Evolutionary conservation across 2,888 invertebrate species (phyloP), one percentile per base, ranked within the genome.

Genomic region (Lutraria lutraria): DNA sequence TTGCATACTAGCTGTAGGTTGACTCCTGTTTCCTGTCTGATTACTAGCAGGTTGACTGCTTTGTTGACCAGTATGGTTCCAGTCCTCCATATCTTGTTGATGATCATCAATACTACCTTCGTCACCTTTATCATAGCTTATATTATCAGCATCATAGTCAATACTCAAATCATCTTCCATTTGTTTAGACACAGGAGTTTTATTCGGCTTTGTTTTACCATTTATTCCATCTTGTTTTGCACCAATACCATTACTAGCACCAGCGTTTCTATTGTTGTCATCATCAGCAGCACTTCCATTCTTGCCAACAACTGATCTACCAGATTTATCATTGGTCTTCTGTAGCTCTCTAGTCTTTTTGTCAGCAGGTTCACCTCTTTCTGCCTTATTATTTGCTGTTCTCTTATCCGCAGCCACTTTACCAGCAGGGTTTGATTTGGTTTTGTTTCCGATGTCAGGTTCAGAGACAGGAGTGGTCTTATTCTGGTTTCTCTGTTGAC

Each of bases 111-210:
- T 43, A 76, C 34, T 34, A 13, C 10, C 25, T 31, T 76, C 34
- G 31, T 76, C 76, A 76, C 29, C 72, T 25, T 8, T 25, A 72
- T 25, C 72, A 29, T 72, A n/a, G 25, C 29, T 25, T 13, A n/a
- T 25, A 72, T 12, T 25, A 72, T 72, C 29, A 1, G 29, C 16
- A 76, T 76, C 76, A 76, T 76, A 29, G 31, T 76, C 76, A 16
- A 76, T 76, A 76, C 76, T 76, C 31, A 34, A 16, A 76, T 76
- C 76, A 34, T 76, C 76, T 19, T 76, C 76, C 76, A 76, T 76
- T 76, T 31, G 29, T 8, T 76, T 76, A 19, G 31, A 31, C 4
- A 19, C 19, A 2, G 76, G 29, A 3, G 31, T 76, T 31, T 76
- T 76, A 76, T 31, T 68, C 3, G 63, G 25, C 34, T 31, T 76